Percentiles rank a stretch among this genome's conserved stretches.
phyloP scores from a whole-genome alignment of 1,140 invertebrate genomes.

The Plodia interpunctella region DNA sequence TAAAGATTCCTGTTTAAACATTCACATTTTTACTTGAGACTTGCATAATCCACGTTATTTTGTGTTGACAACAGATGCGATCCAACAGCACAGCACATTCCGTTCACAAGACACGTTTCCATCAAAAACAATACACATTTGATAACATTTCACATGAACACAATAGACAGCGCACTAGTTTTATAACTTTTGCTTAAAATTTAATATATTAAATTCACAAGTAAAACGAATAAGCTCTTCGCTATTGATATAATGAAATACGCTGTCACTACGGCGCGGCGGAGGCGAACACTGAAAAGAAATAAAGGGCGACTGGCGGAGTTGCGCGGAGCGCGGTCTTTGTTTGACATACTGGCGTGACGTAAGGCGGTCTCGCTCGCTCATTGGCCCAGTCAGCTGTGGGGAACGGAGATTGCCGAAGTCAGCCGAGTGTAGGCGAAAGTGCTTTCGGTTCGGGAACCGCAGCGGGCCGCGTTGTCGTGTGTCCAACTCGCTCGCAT shows the following conservation, averaged over 20 bases:
- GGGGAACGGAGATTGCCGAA: constrained; percentile 50
- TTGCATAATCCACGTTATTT: constrained; percentile 74
- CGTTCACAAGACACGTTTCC: constrained; percentile 28
- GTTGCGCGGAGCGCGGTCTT: constrained; percentile 54
- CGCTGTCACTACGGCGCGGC: constrained; percentile 64
- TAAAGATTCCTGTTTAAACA: constrained; percentile 61
- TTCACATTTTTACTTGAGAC: constrained; percentile 64
- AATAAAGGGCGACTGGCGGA: constrained; percentile 64
- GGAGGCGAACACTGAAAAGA: constrained; percentile 63
- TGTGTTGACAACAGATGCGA: constrained; percentile 66
- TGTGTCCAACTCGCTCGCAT: constrained; percentile 38
- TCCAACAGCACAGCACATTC: constrained; percentile 52
- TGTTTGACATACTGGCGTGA: constrained; percentile 26
- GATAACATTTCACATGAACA: constrained; percentile 41
- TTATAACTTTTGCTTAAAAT: constrained; percentile 46
- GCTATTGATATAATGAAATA: constrained; percentile 50
- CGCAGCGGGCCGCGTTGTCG: constrained; percentile 29
- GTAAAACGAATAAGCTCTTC: constrained; percentile 57
- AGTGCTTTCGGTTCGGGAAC: constrained; percentile 62
- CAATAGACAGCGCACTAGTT: constrained; percentile 25
- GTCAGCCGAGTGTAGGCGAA: constrained; percentile 53
- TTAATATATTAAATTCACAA: constrained; percentile 68
- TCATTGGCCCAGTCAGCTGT: constrained; percentile 62
- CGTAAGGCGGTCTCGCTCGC: constrained; percentile 40
- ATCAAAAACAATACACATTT: constrained; percentile 40